Base-by-base conservation (phyloP, 2,888 invertebrate species). In the Apamea sordens region DNA sequence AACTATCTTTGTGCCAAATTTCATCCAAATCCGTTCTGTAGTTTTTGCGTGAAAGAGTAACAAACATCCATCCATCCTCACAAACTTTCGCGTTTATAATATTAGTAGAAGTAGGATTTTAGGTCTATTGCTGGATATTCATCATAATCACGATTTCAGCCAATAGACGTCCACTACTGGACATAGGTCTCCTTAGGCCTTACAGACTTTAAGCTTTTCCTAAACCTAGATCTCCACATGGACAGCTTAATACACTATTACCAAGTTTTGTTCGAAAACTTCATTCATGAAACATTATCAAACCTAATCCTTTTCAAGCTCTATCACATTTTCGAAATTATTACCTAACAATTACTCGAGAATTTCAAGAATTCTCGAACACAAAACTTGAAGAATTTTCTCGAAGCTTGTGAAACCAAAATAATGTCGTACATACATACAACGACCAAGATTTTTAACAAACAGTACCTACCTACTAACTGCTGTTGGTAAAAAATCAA, bases 331-430 rank as follows among this genome's bases (percentile, higher is more conserved):
- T 36, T 72, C 8, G 0, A 73, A 44, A 76, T 44, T 0, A 73
- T 76, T 50, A 21, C 32, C 1, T 53, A 21, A 28, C 11, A 63
- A 50, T 47, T n/a, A 47, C 21, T 56, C 6, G 4, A 41, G 65
- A n/a, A 59, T 53, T 47, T 44, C n/a, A 11, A 63, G 67, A 72
- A 68, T 41, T 63, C 61, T 47, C n/a, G 8, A 10, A 53, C n/a
- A 56, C 41, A 36, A 63, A n/a, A n/a, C n/a, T n/a, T n/a, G n/a
- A n/a, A n/a, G n/a, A 80, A 65, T 77, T 71, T 80, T 80, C 71
- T 79, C 47, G 77, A 80, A 71, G 11, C 32, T 85, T 87, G 32
- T 64, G 69, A 65, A 85, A 87, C 15, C 0, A 61, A 76, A 69
- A 56, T 73, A 73, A 18, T 64, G 28, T 69, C 44, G n/a, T 53